Conservation (phyloP, 2,797 vertebrate species). For the Bovichtus variegatus region DNA sequence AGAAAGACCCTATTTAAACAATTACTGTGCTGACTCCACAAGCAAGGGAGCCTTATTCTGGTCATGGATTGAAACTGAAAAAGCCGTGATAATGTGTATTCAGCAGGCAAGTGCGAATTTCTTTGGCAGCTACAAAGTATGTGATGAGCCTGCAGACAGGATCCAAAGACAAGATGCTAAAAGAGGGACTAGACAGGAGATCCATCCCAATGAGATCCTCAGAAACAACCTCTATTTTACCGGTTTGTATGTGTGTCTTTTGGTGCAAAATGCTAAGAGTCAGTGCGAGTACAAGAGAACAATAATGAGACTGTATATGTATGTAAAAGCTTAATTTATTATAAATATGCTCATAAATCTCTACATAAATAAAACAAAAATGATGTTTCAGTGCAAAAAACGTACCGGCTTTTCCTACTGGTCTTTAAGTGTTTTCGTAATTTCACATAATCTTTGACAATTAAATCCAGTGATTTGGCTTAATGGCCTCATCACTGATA, state of each 20-base stretch:
- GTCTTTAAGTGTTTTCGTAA: conserved; percentile 4
- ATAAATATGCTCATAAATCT: conserved; percentile 1
- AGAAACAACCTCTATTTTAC: conserved; percentile 9
- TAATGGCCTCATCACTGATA: conserved; percentile 22
- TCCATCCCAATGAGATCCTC: conserved; percentile 31
- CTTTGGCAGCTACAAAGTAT: conserved; percentile 25
- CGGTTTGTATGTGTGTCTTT: neutral
- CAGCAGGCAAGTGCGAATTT: conserved; percentile 20
- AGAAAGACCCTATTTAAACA: too few relatives aligned
- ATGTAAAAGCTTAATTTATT: neutral
- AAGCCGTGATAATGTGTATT: conserved; percentile 31
- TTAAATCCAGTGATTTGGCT: conserved; percentile 9
- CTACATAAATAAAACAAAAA: neutral
- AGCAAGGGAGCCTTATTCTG: neutral
- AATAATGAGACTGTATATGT: neutral
- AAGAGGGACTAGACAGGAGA: neutral
- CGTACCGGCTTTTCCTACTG: neutral
- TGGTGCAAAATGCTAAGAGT: neutral
- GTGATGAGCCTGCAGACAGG: conserved; percentile 52
- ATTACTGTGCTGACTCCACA: neutral
- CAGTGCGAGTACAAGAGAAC: neutral
- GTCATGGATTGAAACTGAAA: conserved; percentile 10
- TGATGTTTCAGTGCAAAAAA: neutral
- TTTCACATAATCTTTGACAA: neutral
- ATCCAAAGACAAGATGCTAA: conserved; percentile 20